Evolutionary conservation across 1,140 invertebrate species (phyloP), one percentile per base, ranked within the genome.

Genomic region (Drosophila sucinea): DNA sequence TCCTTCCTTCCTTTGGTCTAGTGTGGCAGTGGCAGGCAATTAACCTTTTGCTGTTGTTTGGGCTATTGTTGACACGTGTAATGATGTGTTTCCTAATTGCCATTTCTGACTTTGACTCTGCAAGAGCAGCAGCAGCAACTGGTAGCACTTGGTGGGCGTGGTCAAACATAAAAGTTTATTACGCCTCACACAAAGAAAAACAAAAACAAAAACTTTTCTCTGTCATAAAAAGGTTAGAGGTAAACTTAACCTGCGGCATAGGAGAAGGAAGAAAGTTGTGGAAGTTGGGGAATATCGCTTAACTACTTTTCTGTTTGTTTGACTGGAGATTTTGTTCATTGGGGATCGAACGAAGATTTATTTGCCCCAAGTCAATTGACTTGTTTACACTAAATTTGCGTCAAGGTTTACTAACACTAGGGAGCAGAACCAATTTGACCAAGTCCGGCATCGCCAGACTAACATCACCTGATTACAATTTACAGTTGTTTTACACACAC

Each of bases 1-100:
- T 51, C 23, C 23, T 51, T 51, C 44, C 44, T 27, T 51, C 23
- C 7, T 4, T 51, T 51, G 44, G 44, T n/a, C 23, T 51, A 51
- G 25, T 10, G 6, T 25, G 6, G 44, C 25, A 27, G 44, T 84
- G 79, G 61, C 67, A 76, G 69, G 47, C 76, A 86, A 86, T 87
- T 86, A 86, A 87, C 82, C 83, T 79, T 86, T 87, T 77, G 79
- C 44, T 51, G 44, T 27, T 51, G 23, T 27, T 47, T 51, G 44
- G 73, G 29, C 66, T 64, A 71, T 74, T 87, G 82, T 87, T 86
- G 82, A 82, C 82, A 87, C 72, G 77, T 72, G 79, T 86, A 86
- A 86, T 86, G 83, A 86, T 75, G 83, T 87, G 82, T 79, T 86
- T 75, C 79, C 82, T 85, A 85, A 85, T 85, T 85, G 82, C 70